A percentile compares a stretch with the other conserved stretches of the same genome.
These are phyloP conservation scores for Acrocephalus arundinaceus DNA, from an alignment of 2,113 vertebrate genomes.

Conservation along the genomic window DNA sequence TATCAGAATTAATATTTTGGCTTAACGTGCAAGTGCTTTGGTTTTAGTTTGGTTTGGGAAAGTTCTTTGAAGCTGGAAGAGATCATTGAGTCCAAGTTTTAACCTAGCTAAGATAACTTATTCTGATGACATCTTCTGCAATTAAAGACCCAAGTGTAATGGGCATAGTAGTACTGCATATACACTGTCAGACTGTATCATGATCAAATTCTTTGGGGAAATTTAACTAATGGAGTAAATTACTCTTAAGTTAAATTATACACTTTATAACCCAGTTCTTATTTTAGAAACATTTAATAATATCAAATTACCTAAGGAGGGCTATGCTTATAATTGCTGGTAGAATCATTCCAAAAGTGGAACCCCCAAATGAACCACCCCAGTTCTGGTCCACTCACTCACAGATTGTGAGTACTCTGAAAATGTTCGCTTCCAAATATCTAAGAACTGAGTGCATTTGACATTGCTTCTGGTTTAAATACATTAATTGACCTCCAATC, in stretches of 20 bases:
- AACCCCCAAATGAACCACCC: slow-evolving; percentile 64
- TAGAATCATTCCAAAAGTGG: slow-evolving; percentile 68
- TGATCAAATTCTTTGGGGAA: slow-evolving; percentile 50
- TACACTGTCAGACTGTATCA: not conserved
- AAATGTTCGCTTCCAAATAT: slow-evolving; percentile 1
- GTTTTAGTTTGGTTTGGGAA: not conserved
- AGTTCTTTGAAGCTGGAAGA: not conserved
- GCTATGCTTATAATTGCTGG: slow-evolving; percentile 65
- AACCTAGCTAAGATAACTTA: not conserved
- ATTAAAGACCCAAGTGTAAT: not conserved
- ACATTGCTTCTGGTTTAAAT: not conserved
- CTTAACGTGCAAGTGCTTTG: not conserved
- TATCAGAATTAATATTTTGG: not conserved
- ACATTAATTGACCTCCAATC: not conserved
- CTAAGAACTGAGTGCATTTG: not conserved
- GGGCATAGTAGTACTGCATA: not conserved
- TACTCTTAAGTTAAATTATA: slow-evolving; percentile 42
- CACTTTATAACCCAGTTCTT: slow-evolving; percentile 73
- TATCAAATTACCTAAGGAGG: slow-evolving; percentile 74
- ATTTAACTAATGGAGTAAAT: slow-evolving; percentile 66
- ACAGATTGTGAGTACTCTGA: not conserved
- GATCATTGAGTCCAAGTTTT: not conserved
- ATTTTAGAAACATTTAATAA: slow-evolving; percentile 77
- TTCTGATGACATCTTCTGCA: not conserved
- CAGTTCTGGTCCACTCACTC: slow-evolving; percentile 36